Percentiles rank a stretch among this genome's conserved stretches.
These are phyloP conservation scores for Julus scanicus DNA, from an alignment of 2,888 invertebrate species.

Conservation along the genomic window DNA sequence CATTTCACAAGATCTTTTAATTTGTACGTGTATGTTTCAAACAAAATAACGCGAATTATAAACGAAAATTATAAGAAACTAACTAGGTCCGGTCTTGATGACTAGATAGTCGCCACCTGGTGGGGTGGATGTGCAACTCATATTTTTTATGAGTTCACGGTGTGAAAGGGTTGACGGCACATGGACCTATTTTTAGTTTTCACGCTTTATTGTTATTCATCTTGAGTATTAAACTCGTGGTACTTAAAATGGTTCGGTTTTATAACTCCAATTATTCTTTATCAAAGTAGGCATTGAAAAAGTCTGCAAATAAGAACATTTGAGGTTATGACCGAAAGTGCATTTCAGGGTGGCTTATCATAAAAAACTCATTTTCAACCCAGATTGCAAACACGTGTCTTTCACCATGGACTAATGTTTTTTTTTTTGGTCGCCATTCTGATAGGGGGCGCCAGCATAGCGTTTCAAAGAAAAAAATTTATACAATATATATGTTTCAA, in stretches of 20 bases:
- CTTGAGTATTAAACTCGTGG: background rate
- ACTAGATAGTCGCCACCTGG: background rate
- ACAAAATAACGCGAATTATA: too few species aligned
- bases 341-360: background rate
- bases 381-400: background rate
- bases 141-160: background rate
- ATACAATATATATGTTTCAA: too few species aligned
- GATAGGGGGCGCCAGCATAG: too few species aligned
- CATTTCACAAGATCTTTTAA: too few species aligned
- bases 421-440: too few species aligned
- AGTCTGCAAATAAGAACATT: background rate
- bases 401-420: too few species aligned
- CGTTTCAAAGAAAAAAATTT: too few species aligned
- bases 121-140: background rate
- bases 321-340: background rate
- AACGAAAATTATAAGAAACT: too few species aligned
- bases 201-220: slow-evolving; percentile 1
- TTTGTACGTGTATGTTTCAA: too few species aligned
- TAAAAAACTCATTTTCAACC: background rate
- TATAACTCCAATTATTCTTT: slow-evolving; percentile 17
- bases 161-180: slow-evolving; percentile 21
- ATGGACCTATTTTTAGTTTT: slow-evolving; percentile 32
- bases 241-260: background rate
- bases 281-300: background rate
- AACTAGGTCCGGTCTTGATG: too few species aligned